Base-by-base conservation (phyloP, 64 coral and sea anemone species). In the Orbicella faveolata region DNA sequence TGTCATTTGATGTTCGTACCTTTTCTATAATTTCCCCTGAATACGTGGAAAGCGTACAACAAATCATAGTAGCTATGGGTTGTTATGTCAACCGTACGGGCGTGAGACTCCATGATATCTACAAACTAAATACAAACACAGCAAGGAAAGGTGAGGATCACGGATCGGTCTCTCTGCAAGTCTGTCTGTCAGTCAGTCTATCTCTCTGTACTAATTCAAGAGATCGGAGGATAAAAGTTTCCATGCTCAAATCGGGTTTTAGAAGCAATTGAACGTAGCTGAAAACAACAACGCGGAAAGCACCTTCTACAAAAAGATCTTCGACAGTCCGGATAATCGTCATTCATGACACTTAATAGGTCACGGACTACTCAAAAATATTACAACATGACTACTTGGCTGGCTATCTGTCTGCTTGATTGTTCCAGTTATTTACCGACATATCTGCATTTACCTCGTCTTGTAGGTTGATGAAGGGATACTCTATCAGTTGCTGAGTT, bases 51-150 rank as follows among this genome's bases (percentile, higher is more conserved):
- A 15, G 96, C 93, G 66, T 98, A 98, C 9, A 98, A 83, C 25
- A 98, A 78, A 59, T 98, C 93, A 76, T 98, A 95, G 37, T 91
- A 98, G 26, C 83, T 92, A 59, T 98, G 96, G 14, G 94, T 95
- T 74, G 94, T 81, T 76, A 98, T 95, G 73, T 98, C 96, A 12
- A 98, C 94, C 36, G 96, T 98, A 34, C 96, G 88, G 35, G 96
- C 96, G 73, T 98, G 96, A 20, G 94, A 98, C 87, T 98, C 96
- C 77, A 98, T 92, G 52, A 98, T 98, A 75, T 88, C 93, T 41
- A 95, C 94, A 67, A 98, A 95, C 96, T 98, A 61, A 30, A 70
- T 30, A 74, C 53, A 5, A 78, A n/a, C 66, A 69, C 21, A 69
- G 8, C 21, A 69, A 69, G 25, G 10, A 9, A 9, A 25, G 20